phyloP scores from a whole-genome alignment of 35 echinoderm and acorn worm genomes.

The Ptychodera flava region DNA sequence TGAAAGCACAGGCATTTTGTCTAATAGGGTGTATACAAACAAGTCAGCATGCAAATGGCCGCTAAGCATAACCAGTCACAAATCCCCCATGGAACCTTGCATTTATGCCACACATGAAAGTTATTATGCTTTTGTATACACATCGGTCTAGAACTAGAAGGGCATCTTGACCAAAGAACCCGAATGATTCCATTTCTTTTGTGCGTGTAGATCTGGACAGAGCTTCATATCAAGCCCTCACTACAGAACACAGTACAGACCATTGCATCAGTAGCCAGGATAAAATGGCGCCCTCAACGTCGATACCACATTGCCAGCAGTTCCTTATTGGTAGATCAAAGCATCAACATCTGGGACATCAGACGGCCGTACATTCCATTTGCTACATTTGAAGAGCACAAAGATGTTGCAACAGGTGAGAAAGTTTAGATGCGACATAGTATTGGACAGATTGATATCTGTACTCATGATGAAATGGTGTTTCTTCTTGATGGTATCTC shows the following conservation, averaged over 20 bases:
- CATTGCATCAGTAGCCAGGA: constrained; percentile 76
- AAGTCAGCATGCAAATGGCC: too few species aligned
- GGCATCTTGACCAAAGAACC: too few species aligned
- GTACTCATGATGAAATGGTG: neutral
- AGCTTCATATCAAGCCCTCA: constrained; percentile 20
- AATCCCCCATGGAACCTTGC: too few species aligned
- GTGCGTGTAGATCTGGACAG: constrained; percentile 65
- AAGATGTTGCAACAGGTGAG: constrained; percentile 87
- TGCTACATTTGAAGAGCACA: constrained; percentile 96
- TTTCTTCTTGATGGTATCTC: neutral
- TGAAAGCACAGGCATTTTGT: too few species aligned
- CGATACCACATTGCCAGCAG: constrained; percentile 94
- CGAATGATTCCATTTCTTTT: too few species aligned
- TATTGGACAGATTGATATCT: too few species aligned
- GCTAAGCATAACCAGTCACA: too few species aligned
- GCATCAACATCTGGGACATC: constrained; percentile 86
- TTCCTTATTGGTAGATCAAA: constrained; percentile 74
- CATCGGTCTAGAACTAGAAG: too few species aligned
- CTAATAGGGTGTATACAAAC: too few species aligned
- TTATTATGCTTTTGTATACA: too few species aligned
- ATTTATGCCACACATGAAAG: too few species aligned
- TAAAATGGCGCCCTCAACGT: constrained; percentile 93
- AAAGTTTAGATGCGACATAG: too few species aligned
- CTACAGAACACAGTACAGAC: constrained; percentile 68
- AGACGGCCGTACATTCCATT: constrained; percentile 92